Base-by-base conservation (phyloP, 2,797 vertebrate species). In the Rhinichthys osculus region DNA sequence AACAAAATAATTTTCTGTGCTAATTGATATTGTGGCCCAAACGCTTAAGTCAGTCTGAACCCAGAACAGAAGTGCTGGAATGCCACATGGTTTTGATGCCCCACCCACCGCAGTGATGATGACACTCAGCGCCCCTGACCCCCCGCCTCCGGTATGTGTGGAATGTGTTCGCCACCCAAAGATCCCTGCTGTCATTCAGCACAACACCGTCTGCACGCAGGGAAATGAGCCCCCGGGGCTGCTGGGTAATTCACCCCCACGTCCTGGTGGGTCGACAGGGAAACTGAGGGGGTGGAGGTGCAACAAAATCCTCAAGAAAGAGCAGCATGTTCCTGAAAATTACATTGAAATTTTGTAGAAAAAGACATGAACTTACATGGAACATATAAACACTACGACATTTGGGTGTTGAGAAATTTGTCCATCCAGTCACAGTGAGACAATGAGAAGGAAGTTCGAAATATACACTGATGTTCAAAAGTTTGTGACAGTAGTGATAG, bases 91-190 rank as follows among this genome's bases (percentile, higher is more conserved):
- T 71, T 85, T 47, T 38, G 40, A 78, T 44, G 35, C 83, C 64
- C 62, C 73, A 21, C 47, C 47, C 73, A 14, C 42, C 3, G 73
- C 30, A 52, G 73, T 42, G 35, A 50, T n/a, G 73, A 81, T 86
- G 87, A 86, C 81, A 87, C 64, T 19, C 78, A 78, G 79, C 21
- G 78, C 79, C 84, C 57, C 16, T 66, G 73, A 85, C 80, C 85
- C 82, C 83, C 57, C 93, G 90, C 90, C 91, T 62, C 13, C 90
- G 94, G 94, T 92, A 96, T 96, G 94, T 52, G 6, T 91, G 92
- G 94, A 91, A 95, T 95, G 94, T 91, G 90, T 91, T 85, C 89
- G 66, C 91, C 91, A 93, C 92, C 91, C 92, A 90, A 89, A 92
- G 91, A 92, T 92, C 90, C 92, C 91, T 91, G 86, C 90, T 92